Evolutionary conservation across 2,888 invertebrate genomes (phyloP).

Genomic region (Ennomos fuscantarius): DNA sequence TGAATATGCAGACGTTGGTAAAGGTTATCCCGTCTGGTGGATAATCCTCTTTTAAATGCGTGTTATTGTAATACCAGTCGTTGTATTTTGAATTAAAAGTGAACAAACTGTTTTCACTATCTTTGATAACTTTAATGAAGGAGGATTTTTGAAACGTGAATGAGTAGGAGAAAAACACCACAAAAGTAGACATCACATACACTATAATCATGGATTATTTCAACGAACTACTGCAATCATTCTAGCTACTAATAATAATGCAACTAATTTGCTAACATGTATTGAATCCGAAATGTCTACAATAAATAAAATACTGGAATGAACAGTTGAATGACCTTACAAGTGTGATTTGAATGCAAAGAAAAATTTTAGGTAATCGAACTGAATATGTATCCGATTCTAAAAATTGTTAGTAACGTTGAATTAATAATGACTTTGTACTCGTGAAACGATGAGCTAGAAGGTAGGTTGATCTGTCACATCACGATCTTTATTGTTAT

Average conservation of each 20-base stretch:
- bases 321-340: slow-evolving; percentile 14
- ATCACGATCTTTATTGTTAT: not conserved
- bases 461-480: not conserved
- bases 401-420: slow-evolving; percentile 1
- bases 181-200: no score
- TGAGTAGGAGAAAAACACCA: no score
- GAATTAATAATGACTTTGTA: slow-evolving; percentile 2
- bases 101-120: no score
- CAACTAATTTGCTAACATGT: no score
- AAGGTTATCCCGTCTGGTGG: slow-evolving; percentile 65
- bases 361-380: not conserved
- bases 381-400: slow-evolving; percentile 3
- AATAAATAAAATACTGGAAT: slow-evolving; percentile 5
- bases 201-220: no score
- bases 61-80: slow-evolving; percentile 14
- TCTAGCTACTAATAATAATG: no score
- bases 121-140: no score
- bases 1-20: slow-evolving; percentile 44
- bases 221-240: no score
- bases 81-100: slow-evolving; percentile 4
- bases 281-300: not conserved
- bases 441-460: slow-evolving; percentile 10
- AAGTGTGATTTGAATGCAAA: slow-evolving; percentile 9
- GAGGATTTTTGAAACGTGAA: no score
- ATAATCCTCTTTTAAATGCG: slow-evolving; percentile 22